Base-by-base conservation (phyloP, 2,888 invertebrate genomes). In the Plagiodera versicolora region DNA sequence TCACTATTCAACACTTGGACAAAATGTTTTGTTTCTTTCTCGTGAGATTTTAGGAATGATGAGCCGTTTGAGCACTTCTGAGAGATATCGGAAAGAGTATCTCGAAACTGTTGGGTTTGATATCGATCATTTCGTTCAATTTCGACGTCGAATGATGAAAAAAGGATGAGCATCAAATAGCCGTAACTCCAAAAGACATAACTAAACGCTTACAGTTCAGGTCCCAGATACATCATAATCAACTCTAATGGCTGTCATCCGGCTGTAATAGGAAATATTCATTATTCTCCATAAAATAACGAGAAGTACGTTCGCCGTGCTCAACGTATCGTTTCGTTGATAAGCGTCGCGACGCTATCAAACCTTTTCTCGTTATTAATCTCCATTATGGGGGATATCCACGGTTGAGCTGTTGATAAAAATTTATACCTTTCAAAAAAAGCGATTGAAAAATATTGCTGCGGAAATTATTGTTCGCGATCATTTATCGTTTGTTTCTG, bases 281-380 rank as follows among this genome's bases (percentile, higher is more conserved):
- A 32, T 32, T 32, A 32, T 32, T 32, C 32, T 32, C 32, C 32
- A 32, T 32, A 32, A 32, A 32, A 32, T 32, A 32, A 32, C 32
- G 32, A 32, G 32, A 10, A 32, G 32, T 32, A 32, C 32, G 32
- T 8, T 32, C 32, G 32, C 2, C 32, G 11, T 32, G 32, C 10
- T 32, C 32, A 32, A 39, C 24, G 30, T 30, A 20, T 6, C 20
- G 39, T 14, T 52, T 10, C 20, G 52, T 39, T 5, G 39, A 39
- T 52, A 52, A 50, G 20, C 52, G 39, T 52, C 19, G 52, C 35
- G 39, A 55, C 30, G 47, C 35, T 35, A 56, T 47, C 51, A 50
- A 48, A 60, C 50, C 39, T 52, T 17, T 20, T 46, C 44, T 53
- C 28, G 52, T 56, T 50, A 60, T 60, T 52, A 60, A 60, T 60